Evolutionary conservation across 2,888 invertebrate genomes (phyloP).

Genomic region (Morpho helenor): DNA sequence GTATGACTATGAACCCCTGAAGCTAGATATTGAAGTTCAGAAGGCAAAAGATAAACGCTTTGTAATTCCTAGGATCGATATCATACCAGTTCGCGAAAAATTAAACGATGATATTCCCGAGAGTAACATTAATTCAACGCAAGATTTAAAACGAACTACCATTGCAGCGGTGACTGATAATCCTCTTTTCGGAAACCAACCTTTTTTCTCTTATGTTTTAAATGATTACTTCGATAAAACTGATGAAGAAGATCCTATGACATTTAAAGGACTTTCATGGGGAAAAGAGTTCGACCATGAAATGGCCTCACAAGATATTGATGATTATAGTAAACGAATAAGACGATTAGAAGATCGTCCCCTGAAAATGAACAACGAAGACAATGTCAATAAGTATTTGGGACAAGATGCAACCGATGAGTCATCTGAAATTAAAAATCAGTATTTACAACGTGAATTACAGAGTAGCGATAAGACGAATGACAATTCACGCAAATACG

Average conservation of each 20-base stretch:
- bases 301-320: conserved; percentile 25
- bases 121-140: conserved; percentile 23
- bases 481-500: conserved; percentile 35
- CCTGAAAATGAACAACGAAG: conserved; percentile 13
- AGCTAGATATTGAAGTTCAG: conserved; percentile 39
- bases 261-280: conserved; percentile 53
- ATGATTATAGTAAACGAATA: conserved; percentile 33
- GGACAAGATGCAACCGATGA: conserved; percentile 21
- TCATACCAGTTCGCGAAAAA: conserved; percentile 59
- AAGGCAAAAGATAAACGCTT: conserved; percentile 60
- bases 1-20: conserved; percentile 50
- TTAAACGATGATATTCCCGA: conserved; percentile 30
- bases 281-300: conserved; percentile 46
- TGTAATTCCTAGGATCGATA: conserved; percentile 28
- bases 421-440: conserved; percentile 33
- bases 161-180: conserved; percentile 39
- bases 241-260: conserved; percentile 47
- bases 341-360: conserved; percentile 33
- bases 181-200: conserved; percentile 49
- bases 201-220: conserved; percentile 57
- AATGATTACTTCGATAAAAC: conserved; percentile 57
- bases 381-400: neutral
- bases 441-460: conserved; percentile 34
- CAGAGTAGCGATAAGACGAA: conserved; percentile 38
- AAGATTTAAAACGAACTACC: conserved; percentile 25